Conservation (phyloP, 2,888 invertebrate genomes). For the Sphinx pinastri region DNA sequence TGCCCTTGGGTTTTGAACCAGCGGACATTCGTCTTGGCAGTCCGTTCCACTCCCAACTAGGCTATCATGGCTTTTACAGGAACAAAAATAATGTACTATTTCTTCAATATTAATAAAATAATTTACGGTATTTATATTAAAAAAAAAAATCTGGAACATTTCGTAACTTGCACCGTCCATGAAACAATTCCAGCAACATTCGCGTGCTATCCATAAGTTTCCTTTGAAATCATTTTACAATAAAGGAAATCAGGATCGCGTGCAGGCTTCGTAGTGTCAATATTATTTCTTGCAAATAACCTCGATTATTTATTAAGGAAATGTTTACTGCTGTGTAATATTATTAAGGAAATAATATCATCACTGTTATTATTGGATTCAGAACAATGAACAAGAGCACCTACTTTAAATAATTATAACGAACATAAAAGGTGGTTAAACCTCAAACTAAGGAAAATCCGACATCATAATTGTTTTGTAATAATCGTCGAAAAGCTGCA, state of each 20-base stretch:
- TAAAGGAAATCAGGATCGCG: conserved; percentile 8
- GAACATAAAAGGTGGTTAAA: no score
- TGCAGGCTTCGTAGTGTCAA: not conserved
- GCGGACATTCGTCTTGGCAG: no score
- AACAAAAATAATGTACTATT: no score
- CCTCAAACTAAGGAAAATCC: no score
- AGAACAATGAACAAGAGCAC: not conserved
- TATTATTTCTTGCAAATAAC: conserved; percentile 4
- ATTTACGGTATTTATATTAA: no score
- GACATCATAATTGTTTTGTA: no score
- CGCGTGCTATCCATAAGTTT: conserved; percentile 1
- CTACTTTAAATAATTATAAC: not conserved
- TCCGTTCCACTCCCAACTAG: no score
- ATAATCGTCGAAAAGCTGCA: no score
- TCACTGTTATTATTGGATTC: not conserved
- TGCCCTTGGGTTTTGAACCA: no score
- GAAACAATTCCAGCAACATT: not conserved
- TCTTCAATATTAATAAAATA: not conserved
- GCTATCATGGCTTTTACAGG: no score
- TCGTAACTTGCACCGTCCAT: not conserved
- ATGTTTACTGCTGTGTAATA: not conserved
- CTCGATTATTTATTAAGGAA: not conserved
- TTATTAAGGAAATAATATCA: not conserved
- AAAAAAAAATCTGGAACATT: no score
- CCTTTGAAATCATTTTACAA: conserved; percentile 8